These are phyloP conservation scores for Poeciliopsis prolifica DNA, from an alignment of 2,113 vertebrate genomes.

Conservation along the genomic window DNA sequence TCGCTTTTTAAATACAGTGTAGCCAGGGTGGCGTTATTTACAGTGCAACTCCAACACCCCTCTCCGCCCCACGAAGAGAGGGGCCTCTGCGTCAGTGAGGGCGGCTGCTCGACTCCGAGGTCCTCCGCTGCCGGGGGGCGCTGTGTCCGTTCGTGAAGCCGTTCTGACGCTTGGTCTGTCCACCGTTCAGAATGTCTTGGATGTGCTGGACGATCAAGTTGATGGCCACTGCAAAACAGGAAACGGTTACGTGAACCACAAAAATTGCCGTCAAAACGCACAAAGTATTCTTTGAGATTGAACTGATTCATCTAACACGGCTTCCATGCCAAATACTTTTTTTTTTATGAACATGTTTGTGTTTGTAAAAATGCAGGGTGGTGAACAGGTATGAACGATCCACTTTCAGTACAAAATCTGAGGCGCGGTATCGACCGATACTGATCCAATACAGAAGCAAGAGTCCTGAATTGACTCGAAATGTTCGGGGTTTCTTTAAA, in stretches of 20 bases:
- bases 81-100: conserved; percentile 86
- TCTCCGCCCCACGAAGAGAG: conserved; percentile 61
- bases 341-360: too few species aligned
- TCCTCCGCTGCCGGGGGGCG: conserved; percentile 84
- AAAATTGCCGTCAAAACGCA: background rate
- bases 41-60: conserved; percentile 59
- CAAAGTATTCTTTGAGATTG: too few species aligned
- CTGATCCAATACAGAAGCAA: too few species aligned
- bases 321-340: too few species aligned
- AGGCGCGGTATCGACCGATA: too few species aligned
- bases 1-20: conserved; percentile 69
- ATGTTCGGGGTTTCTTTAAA: too few species aligned
- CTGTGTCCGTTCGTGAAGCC: conserved; percentile 86
- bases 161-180: conserved; percentile 89
- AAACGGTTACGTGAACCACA: background rate
- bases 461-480: too few species aligned
- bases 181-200: conserved; percentile 96
- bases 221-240: conserved; percentile 88
- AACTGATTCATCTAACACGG: too few species aligned
- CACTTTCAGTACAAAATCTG: too few species aligned
- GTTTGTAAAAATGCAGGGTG: too few species aligned
- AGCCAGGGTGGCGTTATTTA: conserved; percentile 70
- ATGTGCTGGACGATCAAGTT: conserved; percentile 99
- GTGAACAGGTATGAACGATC: too few species aligned
- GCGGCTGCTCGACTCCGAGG: conserved; percentile 93